Evolutionary conservation across 2,888 invertebrate species (phyloP).

Genomic region (Megalurothrips usitatus): DNA sequence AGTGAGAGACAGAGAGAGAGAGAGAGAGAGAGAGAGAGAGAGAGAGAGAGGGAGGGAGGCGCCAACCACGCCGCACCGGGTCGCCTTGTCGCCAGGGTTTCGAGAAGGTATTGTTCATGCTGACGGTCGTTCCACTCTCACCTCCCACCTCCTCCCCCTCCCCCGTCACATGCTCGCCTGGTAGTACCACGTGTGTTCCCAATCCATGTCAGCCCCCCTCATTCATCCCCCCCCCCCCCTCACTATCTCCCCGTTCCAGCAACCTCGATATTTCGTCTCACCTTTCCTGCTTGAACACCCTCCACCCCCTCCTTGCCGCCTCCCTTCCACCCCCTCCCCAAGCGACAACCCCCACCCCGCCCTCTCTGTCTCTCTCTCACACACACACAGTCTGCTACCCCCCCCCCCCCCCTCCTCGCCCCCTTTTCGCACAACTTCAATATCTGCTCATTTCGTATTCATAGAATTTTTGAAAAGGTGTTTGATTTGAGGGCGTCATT

Average conservation of each 20-base stretch:
- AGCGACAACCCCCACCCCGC: neutral
- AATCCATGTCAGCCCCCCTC: too few relatives aligned
- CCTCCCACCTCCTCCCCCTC: neutral
- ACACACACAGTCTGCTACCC: neutral
- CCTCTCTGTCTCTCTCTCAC: too few relatives aligned
- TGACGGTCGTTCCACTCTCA: neutral
- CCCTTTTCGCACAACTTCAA: slow-evolving; percentile 24
- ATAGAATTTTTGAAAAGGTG: slow-evolving; percentile 27
- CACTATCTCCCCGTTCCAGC: neutral
- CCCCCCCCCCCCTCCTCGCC: neutral
- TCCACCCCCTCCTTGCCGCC: neutral
- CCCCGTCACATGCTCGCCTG: too few relatives aligned
- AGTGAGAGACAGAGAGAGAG: too few relatives aligned
- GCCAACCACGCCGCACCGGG: too few relatives aligned
- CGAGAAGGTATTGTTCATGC: neutral
- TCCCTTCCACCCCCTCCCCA: neutral
- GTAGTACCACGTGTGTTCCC: too few relatives aligned
- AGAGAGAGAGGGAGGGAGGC: too few relatives aligned
- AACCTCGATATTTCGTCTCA: neutral
- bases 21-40: too few relatives aligned
- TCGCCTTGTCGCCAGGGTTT: neutral
- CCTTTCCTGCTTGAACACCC: neutral
- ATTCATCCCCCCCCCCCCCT: too few relatives aligned
- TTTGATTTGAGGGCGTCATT: slow-evolving; percentile 25
- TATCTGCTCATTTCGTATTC: slow-evolving; percentile 25